Evolutionary conservation across 2,797 vertebrate species (phyloP).

Genomic region (Oreortyx pictus): DNA sequence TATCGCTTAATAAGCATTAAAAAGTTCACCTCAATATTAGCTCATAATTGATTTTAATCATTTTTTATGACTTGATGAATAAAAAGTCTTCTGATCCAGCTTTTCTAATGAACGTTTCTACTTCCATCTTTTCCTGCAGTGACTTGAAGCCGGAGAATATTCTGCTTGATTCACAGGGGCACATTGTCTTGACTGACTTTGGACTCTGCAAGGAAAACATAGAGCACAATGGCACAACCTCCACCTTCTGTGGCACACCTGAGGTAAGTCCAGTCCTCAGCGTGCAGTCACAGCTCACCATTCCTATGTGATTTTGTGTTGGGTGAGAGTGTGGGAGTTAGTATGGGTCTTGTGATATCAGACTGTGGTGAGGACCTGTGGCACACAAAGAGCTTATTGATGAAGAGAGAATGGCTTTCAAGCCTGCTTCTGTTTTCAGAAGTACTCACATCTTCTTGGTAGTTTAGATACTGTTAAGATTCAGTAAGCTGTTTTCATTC

Average conservation of each 20-base stretch:
- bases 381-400: accelerated
- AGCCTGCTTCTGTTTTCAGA: background rate
- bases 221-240: conserved; percentile 95
- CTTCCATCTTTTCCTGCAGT: conserved; percentile 69
- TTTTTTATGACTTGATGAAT: background rate
- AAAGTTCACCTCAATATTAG: background rate
- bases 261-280: conserved; percentile 83
- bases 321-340: background rate
- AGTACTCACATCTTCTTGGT: background rate
- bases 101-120: background rate
- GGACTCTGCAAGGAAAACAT: conserved; percentile 99
- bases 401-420: background rate
- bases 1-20: background rate
- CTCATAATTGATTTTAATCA: background rate
- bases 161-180: conserved; percentile 95
- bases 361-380: background rate
- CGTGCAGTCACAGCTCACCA: background rate
- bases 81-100: background rate
- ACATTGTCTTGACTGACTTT: conserved; percentile 97
- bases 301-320: accelerated
- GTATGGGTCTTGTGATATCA: background rate
- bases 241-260: conserved; percentile 97
- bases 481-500: background rate
- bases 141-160: conserved; percentile 99
- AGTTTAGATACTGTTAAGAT: background rate